A percentile compares a stretch with the other conserved stretches of the same genome.
These are phyloP conservation scores for Rhimphoctona megacephalus DNA, from an alignment of 2,888 invertebrate genomes.

Conservation along the genomic window DNA sequence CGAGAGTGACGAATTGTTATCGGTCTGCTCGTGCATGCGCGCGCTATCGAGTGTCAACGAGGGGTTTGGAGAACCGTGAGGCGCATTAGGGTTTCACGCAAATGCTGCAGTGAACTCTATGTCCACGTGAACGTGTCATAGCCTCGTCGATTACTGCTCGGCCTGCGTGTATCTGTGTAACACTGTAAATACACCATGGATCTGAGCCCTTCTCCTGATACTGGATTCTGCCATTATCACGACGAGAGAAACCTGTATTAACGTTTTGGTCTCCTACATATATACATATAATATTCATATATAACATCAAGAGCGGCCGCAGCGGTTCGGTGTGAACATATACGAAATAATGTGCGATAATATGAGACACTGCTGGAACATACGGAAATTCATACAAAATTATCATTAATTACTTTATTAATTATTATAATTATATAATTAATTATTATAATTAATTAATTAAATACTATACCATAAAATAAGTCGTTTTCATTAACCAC, in stretches of 20 bases:
- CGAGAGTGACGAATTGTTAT: conserved; percentile 72
- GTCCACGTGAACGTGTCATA: conserved; percentile 53
- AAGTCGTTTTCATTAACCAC: no score
- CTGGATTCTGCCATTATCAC: conserved; percentile 25
- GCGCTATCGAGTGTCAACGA: conserved; percentile 44
- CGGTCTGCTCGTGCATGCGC: conserved; percentile 2
- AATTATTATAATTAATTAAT: no score
- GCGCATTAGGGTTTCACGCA: conserved; percentile 5
- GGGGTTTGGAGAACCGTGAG: conserved; percentile 3
- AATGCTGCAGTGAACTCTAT: conserved; percentile 36
- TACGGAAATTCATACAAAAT: background rate
- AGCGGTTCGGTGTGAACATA: no score
- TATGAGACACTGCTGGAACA: background rate
- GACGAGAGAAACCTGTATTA: background rate
- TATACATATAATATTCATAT: no score
- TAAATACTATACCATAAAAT: no score
- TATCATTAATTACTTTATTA: no score
- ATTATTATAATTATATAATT: no score
- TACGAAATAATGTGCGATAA: background rate
- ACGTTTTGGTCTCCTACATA: background rate
- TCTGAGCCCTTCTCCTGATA: background rate
- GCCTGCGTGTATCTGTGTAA: conserved; percentile 17
- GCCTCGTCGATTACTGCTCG: conserved; percentile 49
- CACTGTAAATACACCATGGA: conserved; percentile 32
- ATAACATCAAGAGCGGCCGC: no score